These are phyloP conservation scores for Lycaon pictus DNA, from an alignment of 2,113 vertebrate genomes.

Conservation along the genomic window DNA sequence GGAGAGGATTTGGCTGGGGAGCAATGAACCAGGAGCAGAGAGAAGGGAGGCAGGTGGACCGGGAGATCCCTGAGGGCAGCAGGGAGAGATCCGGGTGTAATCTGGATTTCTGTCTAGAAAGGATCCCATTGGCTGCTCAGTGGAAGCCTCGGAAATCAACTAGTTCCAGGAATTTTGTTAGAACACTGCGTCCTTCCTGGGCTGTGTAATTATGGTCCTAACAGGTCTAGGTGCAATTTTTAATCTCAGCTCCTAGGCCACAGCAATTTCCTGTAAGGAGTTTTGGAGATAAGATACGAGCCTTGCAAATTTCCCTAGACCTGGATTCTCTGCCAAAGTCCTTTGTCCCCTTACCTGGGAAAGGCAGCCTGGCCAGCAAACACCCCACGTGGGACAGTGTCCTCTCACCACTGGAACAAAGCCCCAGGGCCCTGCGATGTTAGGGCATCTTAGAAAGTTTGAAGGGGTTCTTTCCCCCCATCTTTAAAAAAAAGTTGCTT, in stretches of 20 bases:
- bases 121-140: neutral
- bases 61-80: neutral
- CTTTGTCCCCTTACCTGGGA: neutral
- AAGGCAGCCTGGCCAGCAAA: neutral
- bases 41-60: no score
- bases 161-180: neutral
- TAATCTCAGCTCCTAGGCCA: neutral
- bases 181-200: neutral
- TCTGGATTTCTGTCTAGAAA: neutral
- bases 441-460: neutral
- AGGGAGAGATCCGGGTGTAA: no score
- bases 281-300: neutral
- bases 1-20: neutral
- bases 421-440: neutral
- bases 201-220: neutral
- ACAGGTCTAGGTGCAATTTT: no score
- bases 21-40: neutral
- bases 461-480: neutral
- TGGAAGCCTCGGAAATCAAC: neutral
- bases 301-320: neutral
- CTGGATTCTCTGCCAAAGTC: neutral
- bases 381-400: fast-evolving
- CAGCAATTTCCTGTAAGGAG: neutral
- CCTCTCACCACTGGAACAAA: fast-evolving
- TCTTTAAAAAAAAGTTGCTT: no score